phyloP scores from a whole-genome alignment of 1,140 invertebrate genomes.

The Acromyrmex charruanus region DNA sequence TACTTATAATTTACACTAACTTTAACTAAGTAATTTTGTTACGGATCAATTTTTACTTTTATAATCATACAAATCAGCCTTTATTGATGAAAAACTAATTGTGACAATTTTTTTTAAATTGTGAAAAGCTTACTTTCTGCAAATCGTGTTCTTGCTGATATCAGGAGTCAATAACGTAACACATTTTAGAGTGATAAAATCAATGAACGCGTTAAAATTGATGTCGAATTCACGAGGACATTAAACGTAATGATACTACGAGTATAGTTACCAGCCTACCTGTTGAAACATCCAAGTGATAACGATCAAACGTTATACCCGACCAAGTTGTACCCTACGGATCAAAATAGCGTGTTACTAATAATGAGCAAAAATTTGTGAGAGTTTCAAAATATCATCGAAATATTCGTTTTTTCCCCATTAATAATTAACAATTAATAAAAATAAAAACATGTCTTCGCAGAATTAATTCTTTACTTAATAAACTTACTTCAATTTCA shows the following conservation, averaged over 20 bases:
- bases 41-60: too few relatives aligned
- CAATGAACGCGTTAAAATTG: conserved; percentile 19
- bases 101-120: too few relatives aligned
- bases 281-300: conserved; percentile 70
- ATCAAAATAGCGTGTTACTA: neutral
- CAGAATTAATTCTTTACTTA: neutral
- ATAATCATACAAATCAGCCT: too few relatives aligned
- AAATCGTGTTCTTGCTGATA: neutral
- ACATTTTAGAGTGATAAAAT: neutral
- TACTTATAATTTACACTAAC: too few relatives aligned
- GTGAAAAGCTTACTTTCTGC: too few relatives aligned
- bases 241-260: conserved; percentile 43
- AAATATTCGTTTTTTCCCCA: neutral
- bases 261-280: conserved; percentile 60
- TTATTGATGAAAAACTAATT: too few relatives aligned
- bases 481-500: neutral
- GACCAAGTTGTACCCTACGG: conserved; percentile 12
- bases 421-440: too few relatives aligned
- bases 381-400: neutral
- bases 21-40: too few relatives aligned
- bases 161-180: neutral
- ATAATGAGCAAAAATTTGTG: neutral
- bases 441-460: neutral
- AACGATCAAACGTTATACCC: conserved; percentile 21
- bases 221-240: neutral